A percentile compares a stretch with the other conserved stretches of the same genome.
Evolutionary conservation across 2,113 vertebrate genomes (phyloP).

Genomic region (Crotalus helleri): DNA sequence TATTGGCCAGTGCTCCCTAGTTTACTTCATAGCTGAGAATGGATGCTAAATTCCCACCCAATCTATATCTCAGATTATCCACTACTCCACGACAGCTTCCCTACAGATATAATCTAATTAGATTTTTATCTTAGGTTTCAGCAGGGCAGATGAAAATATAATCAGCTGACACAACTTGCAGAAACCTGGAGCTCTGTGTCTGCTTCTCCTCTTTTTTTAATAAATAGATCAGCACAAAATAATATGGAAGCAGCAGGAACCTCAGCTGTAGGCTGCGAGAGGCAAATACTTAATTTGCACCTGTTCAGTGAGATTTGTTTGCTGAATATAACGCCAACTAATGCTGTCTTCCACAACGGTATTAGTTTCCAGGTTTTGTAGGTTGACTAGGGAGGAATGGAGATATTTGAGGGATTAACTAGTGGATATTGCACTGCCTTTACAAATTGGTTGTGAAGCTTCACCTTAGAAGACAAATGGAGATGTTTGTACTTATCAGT

Average conservation of each 20-base stretch:
- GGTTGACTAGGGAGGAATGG: background rate
- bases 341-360: background rate
- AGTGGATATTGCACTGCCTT: background rate
- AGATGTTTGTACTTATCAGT: background rate
- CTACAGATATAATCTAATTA: background rate
- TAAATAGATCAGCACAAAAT: conserved; percentile 32
- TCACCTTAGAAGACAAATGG: background rate
- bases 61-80: background rate
- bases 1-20: background rate
- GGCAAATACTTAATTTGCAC: conserved; percentile 32
- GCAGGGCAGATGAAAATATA: background rate
- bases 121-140: background rate
- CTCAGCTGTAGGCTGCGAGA: conserved; percentile 15
- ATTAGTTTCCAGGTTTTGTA: background rate
- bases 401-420: background rate
- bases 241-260: conserved; percentile 23
- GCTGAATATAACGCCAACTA: conserved; percentile 9
- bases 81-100: background rate
- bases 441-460: background rate
- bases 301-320: conserved; percentile 14
- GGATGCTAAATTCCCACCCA: background rate
- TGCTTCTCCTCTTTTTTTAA: conserved; percentile 1
- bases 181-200: background rate
- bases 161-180: conserved; percentile 13
- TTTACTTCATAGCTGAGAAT: background rate